Evolutionary conservation across 1,140 invertebrate genomes (phyloP), one percentile per base, ranked within the genome.

Genomic region (Globodera ellingtonae): DNA sequence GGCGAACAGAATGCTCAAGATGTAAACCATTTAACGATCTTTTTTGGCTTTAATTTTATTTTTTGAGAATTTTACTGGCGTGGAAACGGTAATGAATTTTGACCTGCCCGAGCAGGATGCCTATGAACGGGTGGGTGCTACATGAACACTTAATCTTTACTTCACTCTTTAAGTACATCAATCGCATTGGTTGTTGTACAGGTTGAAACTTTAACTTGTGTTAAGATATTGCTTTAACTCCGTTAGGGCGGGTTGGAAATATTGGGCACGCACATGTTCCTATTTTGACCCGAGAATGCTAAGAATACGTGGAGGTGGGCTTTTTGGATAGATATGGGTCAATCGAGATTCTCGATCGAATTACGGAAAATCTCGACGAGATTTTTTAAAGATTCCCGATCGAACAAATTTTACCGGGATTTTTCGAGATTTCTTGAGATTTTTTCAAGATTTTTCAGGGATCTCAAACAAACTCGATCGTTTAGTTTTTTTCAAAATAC

Each of bases 81-180:
- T 83, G 13, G 44, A 79, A 24, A 48, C 24, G 21, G 75, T 77
- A 21, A 95, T 95, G 4, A 97, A 95, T 44, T 95, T 97, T 92
- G 94, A 97, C 24, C 94, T 95, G 1, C 95, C 94, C 73, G 72
- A 52, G 10, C 59, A 35, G 75, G 72, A 46, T 47, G 44, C 50
- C 9, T 69, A 72, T 50, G 73, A 65, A 48, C 50, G 66, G 73
- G 24, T 35, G 35, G 35, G 35, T 35, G 35, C 35, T 35, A 35
- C 35, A 35, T 35, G 35, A 2, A 35, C 35, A 35, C 35, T 35
- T 35, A 35, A 35, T 35, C 35, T 35, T 35, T 35, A 2, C 35
- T 35, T 35, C n/a, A 50, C 15, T n/a, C 2, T 24, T 66, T 72
- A 3, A 73, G 72, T 82, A 82, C 72, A 83, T 82, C 66, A 73